phyloP scores from a whole-genome alignment of 2,797 vertebrate species.

The Schizothorax lantsangensis region DNA sequence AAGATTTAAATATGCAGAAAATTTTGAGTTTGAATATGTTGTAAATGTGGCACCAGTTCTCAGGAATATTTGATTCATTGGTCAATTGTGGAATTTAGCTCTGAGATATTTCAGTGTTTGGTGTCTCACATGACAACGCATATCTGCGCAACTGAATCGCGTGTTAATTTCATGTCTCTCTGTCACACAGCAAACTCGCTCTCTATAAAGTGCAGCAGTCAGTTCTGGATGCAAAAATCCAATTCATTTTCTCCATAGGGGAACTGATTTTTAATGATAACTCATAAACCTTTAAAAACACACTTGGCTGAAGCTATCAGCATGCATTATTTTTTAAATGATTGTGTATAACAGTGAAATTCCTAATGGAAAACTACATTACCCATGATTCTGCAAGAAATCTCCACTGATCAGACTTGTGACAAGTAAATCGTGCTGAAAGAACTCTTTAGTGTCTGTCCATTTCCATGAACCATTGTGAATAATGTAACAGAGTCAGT shows the following conservation, averaged over 20 bases:
- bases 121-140: background rate
- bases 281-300: background rate
- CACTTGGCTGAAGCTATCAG: background rate
- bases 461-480: background rate
- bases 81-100: background rate
- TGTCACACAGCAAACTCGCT: background rate
- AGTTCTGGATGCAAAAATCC: background rate
- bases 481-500: background rate
- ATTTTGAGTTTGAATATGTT: conserved; percentile 13
- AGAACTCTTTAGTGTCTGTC: background rate
- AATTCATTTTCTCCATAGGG: background rate
- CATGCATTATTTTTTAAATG: background rate
- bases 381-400: background rate
- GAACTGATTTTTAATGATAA: background rate
- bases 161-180: background rate
- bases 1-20: background rate
- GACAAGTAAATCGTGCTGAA: background rate
- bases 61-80: background rate
- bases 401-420: background rate
- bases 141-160: background rate
- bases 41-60: background rate
- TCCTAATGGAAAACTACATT: background rate
- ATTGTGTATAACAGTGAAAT: background rate
- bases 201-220: background rate
- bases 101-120: background rate